Evolutionary conservation across 2,797 vertebrate genomes (phyloP), one percentile per base, ranked within the genome.

Genomic region (Linurgus olivaceus): DNA sequence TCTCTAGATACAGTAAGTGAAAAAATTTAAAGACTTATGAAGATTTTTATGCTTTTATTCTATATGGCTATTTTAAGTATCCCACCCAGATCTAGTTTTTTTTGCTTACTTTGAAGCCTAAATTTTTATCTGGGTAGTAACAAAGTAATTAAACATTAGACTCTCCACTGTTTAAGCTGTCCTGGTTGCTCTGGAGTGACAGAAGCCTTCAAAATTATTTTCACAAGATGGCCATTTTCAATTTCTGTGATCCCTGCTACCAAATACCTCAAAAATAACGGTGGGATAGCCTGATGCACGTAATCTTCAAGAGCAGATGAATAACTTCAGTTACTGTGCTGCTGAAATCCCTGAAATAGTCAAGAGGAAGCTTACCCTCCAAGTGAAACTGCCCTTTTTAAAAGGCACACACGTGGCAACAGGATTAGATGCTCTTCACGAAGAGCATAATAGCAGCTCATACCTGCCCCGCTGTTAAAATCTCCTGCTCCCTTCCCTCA

Each of bases 401-500:
- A 82, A 86, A 51, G 38, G n/a, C 78, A 73, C 87, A 76, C 81
- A 82, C 55, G 85, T 85, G 84, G 78, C 83, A n/a, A 35, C 9
- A 33, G 4, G 8, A 17, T 26, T 12, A 66, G 11, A 28, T 3
- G 37, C 11, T 68, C 17, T 37, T 19, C 42, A 7, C 2, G 17
- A 48, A 38, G 35, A 48, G 10, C 40, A 0, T 2, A 21, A 13
- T 13, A 44, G 12, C 19, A 42, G 33, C 14, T 57, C 52, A 2
- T 4, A 10, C 6, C 19, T 20, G 14, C 5, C 18, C 44, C 1
- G 6, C 23, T 7, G 3, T 6, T 20, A 38, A 31, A 33, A 29
- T 11, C 42, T 37, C 35, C n/a, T 3, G 23, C 6, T 70, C 25
- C 21, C 37, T 50, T 29, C 44, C 13, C 31, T 26, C 31, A 3